These are phyloP conservation scores for Bujurquina vittata DNA, from an alignment of 2,113 vertebrate genomes.

Conservation along the genomic window DNA sequence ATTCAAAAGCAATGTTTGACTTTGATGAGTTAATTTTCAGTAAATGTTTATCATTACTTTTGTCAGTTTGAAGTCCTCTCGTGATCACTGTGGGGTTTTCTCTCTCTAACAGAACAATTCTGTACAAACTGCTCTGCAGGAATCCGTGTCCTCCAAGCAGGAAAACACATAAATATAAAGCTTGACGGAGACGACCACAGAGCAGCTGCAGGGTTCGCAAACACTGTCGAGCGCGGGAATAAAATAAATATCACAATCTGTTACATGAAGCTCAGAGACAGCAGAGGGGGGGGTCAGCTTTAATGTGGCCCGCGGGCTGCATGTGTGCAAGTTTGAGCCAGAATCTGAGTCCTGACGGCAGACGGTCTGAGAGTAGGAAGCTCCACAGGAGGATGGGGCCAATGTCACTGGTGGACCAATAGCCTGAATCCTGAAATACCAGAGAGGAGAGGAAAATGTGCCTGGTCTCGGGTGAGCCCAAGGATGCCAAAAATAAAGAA, in stretches of 20 bases:
- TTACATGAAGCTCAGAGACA: not conserved
- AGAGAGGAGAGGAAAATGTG: conserved; percentile 21
- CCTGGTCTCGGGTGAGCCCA: conserved; percentile 9
- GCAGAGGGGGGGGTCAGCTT: not conserved
- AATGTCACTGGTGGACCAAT: not conserved
- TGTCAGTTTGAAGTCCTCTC: too few relatives aligned
- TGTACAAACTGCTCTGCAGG: not conserved
- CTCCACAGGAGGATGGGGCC: not conserved
- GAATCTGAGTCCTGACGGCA: not conserved
- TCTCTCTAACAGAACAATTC: too few relatives aligned
- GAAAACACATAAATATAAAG: not conserved
- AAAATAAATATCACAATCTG: conserved; percentile 25
- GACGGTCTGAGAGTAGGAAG: conserved; percentile 14
- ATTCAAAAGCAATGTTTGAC: too few relatives aligned
- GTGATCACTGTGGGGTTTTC: too few relatives aligned
- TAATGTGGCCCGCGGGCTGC: not conserved
- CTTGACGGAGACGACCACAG: not conserved
- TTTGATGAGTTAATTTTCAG: too few relatives aligned
- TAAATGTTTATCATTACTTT: too few relatives aligned
- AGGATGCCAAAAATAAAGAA: conserved; percentile 15
- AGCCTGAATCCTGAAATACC: conserved; percentile 1
- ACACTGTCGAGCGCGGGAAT: not conserved
- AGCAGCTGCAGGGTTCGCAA: not conserved
- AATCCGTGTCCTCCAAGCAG: not conserved
- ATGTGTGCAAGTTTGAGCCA: not conserved